Evolutionary conservation across 2,888 invertebrate genomes (phyloP).

Genomic region (Nemotelus nigrinus): DNA sequence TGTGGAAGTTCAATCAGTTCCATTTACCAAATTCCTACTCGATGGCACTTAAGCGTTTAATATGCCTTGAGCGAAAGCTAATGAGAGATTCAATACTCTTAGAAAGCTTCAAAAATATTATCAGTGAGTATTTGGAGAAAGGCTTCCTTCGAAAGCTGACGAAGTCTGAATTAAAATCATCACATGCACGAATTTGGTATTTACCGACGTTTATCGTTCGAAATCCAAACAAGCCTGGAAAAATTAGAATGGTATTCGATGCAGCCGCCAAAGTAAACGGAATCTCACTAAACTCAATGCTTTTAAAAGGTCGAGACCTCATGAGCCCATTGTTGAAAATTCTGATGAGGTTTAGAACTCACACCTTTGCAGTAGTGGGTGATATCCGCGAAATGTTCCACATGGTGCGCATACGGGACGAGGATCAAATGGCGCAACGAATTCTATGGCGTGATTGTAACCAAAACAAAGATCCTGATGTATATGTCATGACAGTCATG

Average conservation of each 20-base stretch:
- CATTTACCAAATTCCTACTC: not conserved
- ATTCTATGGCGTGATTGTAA: not conserved
- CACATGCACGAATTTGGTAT: not conserved
- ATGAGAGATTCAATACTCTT: not conserved
- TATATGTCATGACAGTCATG: not conserved
- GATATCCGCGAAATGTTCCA: not conserved
- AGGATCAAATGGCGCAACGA: no score
- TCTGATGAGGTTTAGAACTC: not conserved
- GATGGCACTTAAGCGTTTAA: not conserved
- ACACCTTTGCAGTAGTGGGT: not conserved
- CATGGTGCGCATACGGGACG: no score
- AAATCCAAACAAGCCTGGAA: constrained; percentile 2
- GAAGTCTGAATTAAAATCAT: not conserved
- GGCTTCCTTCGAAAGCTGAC: not conserved
- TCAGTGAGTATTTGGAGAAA: not conserved
- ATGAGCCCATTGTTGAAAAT: not conserved
- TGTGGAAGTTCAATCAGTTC: not conserved
- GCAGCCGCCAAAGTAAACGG: not conserved
- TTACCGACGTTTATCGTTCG: not conserved
- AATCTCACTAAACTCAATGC: not conserved
- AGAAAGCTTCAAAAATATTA: not conserved
- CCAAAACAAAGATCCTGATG: not conserved
- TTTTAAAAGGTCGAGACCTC: not conserved
- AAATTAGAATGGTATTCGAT: not conserved
- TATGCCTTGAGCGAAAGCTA: not conserved